Evolutionary conservation across 2,797 vertebrate species (phyloP), one percentile per base, ranked within the genome.

Genomic region (Chiroxiphia lanceolata): DNA sequence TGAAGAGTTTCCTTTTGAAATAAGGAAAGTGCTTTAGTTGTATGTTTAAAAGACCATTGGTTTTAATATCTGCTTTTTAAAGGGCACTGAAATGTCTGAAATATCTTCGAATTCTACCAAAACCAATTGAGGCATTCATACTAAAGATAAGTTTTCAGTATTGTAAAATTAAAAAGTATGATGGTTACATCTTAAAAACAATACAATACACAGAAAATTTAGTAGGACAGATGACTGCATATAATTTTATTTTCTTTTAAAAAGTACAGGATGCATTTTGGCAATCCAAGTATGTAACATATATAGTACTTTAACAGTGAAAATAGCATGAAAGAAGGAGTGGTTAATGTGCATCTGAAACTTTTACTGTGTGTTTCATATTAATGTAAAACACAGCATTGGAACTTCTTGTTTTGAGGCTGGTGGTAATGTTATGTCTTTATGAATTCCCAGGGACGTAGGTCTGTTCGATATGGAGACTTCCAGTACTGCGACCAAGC

Each of bases 401-500:
- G 40, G 33, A 69, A 33, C 29, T 90, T 84, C 12, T 38, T 82
- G 53, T 70, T 65, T 72, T 51, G 63, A 47, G 74, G 11, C 36
- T 74, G 25, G 11, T 93, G 51, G 21, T 93, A 63, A 85, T 34
- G 11, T 75, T 92, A 6, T n/a, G 45, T 29, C 45, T 83, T 80
- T 82, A 54, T 87, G 59, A 91, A 83, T 92, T 96, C 75, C 87
- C 56, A 99, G 99, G 99, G 99, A 15, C 98, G 99, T 91, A 99
- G 99, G 91, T 99, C 99, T 1, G 99, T 99, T 85, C 98, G 99
- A 20, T 99, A 98, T 1, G 99, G 99, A 89, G 99, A 99, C 86
- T 99, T 99, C 71, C 98, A 99, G 87, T 99, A 99, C 97, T 99
- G 99, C 72, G 99, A 99, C 47, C 99, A 99, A 98, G 99, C 99